These are phyloP conservation scores for Scolanthus callimorphus DNA, from an alignment of 92 coral and sea anemone genomes.

Conservation along the genomic window DNA sequence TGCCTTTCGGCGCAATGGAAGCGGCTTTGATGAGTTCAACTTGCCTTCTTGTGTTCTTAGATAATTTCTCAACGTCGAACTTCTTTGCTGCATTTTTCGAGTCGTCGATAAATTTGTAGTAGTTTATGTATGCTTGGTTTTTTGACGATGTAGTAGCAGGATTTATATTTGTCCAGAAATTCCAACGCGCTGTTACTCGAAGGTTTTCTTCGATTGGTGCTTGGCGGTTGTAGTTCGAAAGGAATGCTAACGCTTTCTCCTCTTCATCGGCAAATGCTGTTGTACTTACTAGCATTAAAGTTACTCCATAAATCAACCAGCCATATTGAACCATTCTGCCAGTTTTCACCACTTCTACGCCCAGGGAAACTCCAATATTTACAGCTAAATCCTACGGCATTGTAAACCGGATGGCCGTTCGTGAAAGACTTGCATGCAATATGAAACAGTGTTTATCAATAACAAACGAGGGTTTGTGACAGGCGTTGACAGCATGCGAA, in stretches of 20 bases:
- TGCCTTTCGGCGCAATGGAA: constrained; percentile 23
- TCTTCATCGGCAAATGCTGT: constrained; percentile 13
- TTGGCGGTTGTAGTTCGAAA: constrained; percentile 40
- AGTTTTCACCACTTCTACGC: too few relatives aligned
- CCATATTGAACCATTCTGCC: too few relatives aligned
- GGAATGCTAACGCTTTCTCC: constrained; percentile 29
- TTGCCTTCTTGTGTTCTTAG: constrained; percentile 57
- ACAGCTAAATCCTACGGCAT: too few relatives aligned
- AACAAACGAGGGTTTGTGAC: too few relatives aligned
- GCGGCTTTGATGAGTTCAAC: constrained; percentile 25
- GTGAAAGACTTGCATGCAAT: too few relatives aligned
- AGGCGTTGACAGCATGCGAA: too few relatives aligned
- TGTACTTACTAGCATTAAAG: neutral
- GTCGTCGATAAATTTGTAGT: constrained; percentile 15
- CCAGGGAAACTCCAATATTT: too few relatives aligned
- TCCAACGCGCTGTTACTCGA: constrained; percentile 40
- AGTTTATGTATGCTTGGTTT: constrained; percentile 24
- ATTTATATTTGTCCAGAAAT: constrained; percentile 50
- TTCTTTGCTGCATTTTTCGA: constrained; percentile 36
- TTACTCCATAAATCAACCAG: neutral
- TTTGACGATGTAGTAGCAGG: constrained; percentile 16
- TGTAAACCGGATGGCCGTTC: too few relatives aligned
- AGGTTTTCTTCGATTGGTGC: constrained; percentile 22
- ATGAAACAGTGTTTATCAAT: too few relatives aligned
- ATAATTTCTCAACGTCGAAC: constrained; percentile 31